Evolutionary conservation across 92 coral and sea anemone species (phyloP), one percentile per base, ranked within the genome.

Genomic region (Epizoanthus rinbou): DNA sequence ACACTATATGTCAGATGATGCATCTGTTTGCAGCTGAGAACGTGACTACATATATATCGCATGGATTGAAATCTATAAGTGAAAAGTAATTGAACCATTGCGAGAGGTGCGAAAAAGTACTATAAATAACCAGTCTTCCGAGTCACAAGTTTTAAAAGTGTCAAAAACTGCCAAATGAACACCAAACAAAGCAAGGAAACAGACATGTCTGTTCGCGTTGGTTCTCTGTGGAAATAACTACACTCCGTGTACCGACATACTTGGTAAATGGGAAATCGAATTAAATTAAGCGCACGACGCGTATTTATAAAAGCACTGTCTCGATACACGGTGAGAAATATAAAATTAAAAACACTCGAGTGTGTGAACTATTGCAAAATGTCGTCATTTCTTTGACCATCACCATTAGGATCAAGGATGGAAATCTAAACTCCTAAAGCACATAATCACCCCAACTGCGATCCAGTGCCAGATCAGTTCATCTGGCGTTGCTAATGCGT

Each of bases 371-470:
- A 10, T 50, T 50, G 14, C 54, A 50, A 13, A 9, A 50, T 50
- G 54, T 50, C 54, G 9, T 50, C 2, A 50, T 50, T 50, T 50
- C 54, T 50, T 6, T 11, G 14, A 50, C 43, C 31, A 28, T 37
- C 5, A 50, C 54, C 54, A 47, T 8, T 47, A 39, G 2, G 45
- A 39, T 47, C 35, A 25, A 71, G 31, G 31, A 28, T 28, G 31
- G 31, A 28, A 39, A 28, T 28, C 31, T 28, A 28, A 28, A 2
- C 31, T 16, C 56, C 21, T 16, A 71, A 71, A 71, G 76, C 45
- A 71, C 76, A 45, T 71, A 57, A 71, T 41, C 76, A 71, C 76
- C 15, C 76, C 8, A 16, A 17, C 23, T 41, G 75, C 28, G 31
- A 71, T 10, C 75, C 47, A 15, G 41, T 67, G 28, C 47, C 50